Evolutionary conservation across 2,888 invertebrate species (phyloP), one percentile per base, ranked within the genome.

Genomic region (Gibbula magus): DNA sequence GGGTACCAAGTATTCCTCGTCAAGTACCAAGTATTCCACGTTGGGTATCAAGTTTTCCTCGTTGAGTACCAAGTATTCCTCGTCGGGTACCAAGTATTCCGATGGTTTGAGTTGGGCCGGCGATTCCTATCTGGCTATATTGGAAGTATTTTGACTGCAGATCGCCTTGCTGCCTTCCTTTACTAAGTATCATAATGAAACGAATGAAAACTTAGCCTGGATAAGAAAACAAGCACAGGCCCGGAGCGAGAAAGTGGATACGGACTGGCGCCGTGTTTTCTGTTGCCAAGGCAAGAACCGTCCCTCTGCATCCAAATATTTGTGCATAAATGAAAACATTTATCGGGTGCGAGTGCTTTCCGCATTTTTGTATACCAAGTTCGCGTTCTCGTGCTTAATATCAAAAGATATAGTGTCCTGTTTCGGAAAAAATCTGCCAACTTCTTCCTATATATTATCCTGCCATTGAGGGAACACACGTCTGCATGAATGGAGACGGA

Each of bases 271-370:
- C 66, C 77, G 45, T 22, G 25, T 22, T 77, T 77, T 66, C 76
- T 39, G 61, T 35, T 77, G 39, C 61, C 16, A 45, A 66, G 66
- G 39, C 77, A 39, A 39, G 56, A 20, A 20, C 56, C 18, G 18
- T 54, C 32, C 54, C 54, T 35, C 54, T 76, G 76, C 56, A 54
- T 76, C 76, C 56, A 76, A 76, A 76, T 76, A 76, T 76, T 76
- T 76, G 76, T 76, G 56, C 53, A 54, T 56, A 54, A 32, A 35
- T 53, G 76, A 54, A 76, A 35, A 76, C 53, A 76, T 54, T n/a
- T 53, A 53, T 22, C 20, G 54, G 56, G 29, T 53, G 39, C 22
- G 53, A 56, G 56, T 35, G 53, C 54, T 76, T 54, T 35, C 54
- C 32, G 20, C 54, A 56, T 53, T 76, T 35, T 54, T 56, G 56